These are phyloP conservation scores for Thera britannica DNA, from an alignment of 2,888 invertebrate genomes.

Conservation along the genomic window DNA sequence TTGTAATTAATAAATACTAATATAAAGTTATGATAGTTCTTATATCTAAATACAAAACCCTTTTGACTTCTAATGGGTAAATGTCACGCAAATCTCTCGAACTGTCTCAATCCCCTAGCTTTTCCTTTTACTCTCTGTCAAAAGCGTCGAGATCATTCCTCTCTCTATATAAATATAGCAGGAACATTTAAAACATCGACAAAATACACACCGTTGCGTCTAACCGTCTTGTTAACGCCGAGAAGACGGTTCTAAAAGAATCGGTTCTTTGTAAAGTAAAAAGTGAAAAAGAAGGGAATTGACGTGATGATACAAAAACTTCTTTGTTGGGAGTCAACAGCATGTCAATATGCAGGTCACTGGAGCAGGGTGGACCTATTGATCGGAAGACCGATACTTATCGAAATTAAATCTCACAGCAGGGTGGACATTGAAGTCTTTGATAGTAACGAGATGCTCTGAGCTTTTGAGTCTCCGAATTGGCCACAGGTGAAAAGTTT, in stretches of 20 bases:
- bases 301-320: conserved; percentile 55
- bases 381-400: conserved; percentile 66
- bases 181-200: neutral
- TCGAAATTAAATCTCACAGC: conserved; percentile 76
- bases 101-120: no score
- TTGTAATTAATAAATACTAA: no score
- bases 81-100: no score
- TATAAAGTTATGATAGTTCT: no score
- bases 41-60: no score
- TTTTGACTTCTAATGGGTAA: no score
- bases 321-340: conserved; percentile 61
- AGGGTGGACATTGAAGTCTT: conserved; percentile 64
- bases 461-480: conserved; percentile 14
- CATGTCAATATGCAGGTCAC: conserved; percentile 70
- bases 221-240: conserved; percentile 48
- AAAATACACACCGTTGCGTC: conserved; percentile 2
- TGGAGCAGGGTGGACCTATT: conserved; percentile 58
- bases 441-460: conserved; percentile 44
- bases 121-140: no score
- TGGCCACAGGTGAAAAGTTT: conserved; percentile 3
- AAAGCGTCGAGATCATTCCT: no score
- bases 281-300: conserved; percentile 53
- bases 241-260: conserved; percentile 45
- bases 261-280: conserved; percentile 46
- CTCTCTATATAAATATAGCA: no score